Evolutionary conservation across 2,113 vertebrate genomes (phyloP), one percentile per base, ranked within the genome.

Genomic region (Lycocorax pyrrhopterus): DNA sequence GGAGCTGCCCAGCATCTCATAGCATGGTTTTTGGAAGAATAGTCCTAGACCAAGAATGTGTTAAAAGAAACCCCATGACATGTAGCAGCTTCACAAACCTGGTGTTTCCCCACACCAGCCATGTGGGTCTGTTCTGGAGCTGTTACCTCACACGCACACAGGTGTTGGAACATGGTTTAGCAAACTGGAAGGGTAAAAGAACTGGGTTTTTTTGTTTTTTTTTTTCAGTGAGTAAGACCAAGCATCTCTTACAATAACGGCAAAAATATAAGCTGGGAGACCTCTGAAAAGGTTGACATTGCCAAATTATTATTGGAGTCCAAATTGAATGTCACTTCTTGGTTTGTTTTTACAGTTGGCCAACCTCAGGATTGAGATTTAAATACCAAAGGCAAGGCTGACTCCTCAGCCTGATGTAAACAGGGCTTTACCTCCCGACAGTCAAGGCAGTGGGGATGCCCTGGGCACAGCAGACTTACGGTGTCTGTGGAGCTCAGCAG

Each of bases 261-360:
- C 2, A 0, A 80, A 88, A 55, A 35, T 43, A 46, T 30, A 56
- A 69, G 27, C 87, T 47, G 67, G 67, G 82, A 96, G 53, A 88
- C 35, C 71, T 93, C 96, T 71, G 43, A 83, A 90, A 95, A 93
- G 6, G 77, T 32, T 83, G 92, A 71, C 55, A 27, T 63, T 90
- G 91, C 87, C 87, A 92, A 94, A 95, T 95, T 79, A 69, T 82
- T 96, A 76, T 51, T 93, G 81, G 87, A 90, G 78, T 69, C 64
- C 74, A 60, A 95, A 84, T 9, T 60, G 82, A 94, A 95, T 76
- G 91, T 51, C 71, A 60, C 82, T 74, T 63, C 63, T 74, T 53
- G 81, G 81, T 79, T 96, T 96, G 84, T 96, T 96, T 95, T 88
- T 69, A 80, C 91, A 93, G 91, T 80, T 88, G 95, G 77, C 41